Conservation (phyloP, 2,113 vertebrate genomes). For the Todiramphus saurophagus region DNA sequence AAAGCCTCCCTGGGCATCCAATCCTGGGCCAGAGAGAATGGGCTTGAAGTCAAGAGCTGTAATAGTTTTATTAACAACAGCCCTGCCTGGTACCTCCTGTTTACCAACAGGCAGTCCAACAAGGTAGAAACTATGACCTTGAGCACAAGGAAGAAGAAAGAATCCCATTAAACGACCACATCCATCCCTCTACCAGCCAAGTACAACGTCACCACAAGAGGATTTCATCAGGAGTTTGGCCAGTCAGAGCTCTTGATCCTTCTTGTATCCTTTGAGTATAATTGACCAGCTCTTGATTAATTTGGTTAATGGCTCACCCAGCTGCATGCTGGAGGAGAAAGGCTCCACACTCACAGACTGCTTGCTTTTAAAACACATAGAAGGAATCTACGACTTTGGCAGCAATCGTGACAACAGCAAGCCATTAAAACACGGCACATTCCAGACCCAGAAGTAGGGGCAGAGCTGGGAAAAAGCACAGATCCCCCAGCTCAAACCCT, state of each 20-base stretch:
- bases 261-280: background rate
- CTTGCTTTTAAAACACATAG: conserved; percentile 25
- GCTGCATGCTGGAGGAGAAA: background rate
- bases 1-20: background rate
- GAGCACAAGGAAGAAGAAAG: background rate
- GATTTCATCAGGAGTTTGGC: background rate
- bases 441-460: background rate
- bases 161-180: background rate
- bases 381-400: background rate
- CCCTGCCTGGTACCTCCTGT: background rate
- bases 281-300: background rate
- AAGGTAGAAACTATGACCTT: background rate
- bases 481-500: background rate
- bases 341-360: background rate
- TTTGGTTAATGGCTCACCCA: background rate
- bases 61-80: rapidly evolving
- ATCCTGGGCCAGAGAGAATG: background rate
- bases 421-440: background rate
- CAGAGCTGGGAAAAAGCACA: background rate
- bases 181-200: background rate
- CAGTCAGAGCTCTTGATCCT: background rate
- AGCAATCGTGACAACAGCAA: rapidly evolving
- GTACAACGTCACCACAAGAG: rapidly evolving
- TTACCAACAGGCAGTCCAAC: background rate
- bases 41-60: background rate